A percentile compares a stretch with the other conserved stretches of the same genome.
Evolutionary conservation across 2,797 vertebrate genomes (phyloP).

Genomic region (Chloroceryle inda): DNA sequence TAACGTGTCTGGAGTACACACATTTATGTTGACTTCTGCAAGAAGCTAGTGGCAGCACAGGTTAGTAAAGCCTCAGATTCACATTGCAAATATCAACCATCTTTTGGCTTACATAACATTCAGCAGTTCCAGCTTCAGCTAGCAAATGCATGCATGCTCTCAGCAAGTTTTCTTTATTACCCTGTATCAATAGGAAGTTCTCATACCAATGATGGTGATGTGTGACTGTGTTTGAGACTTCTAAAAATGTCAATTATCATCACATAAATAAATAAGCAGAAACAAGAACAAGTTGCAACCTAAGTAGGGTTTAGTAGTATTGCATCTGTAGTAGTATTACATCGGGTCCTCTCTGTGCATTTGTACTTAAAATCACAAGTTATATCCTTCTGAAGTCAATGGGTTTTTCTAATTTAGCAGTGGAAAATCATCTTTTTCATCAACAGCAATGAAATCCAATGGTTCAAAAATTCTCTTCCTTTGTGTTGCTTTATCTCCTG

Average conservation of each 20-base stretch:
- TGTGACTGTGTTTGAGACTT: not conserved
- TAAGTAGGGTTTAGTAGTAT: not conserved
- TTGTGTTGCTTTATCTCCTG: not conserved
- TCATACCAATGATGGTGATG: not conserved
- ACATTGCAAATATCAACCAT: not conserved
- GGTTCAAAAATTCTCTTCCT: not conserved
- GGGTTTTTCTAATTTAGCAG: not conserved
- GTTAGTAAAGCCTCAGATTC: not conserved
- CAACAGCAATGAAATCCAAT: not conserved
- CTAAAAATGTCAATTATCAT: not conserved
- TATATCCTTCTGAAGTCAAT: not conserved
- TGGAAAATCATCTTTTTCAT: not conserved
- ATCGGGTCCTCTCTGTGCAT: not conserved
- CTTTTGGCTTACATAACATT: not conserved
- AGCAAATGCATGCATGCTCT: not conserved
- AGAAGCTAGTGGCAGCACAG: not conserved
- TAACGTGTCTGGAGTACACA: not conserved
- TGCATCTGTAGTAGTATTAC: not conserved
- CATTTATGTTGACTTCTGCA: not conserved
- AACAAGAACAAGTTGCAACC: not conserved
- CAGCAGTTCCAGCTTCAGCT: not conserved
- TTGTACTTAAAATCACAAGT: not conserved
- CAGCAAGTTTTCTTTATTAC: not conserved
- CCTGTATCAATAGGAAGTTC: not conserved
- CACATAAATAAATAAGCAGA: not conserved